These are phyloP conservation scores for Zonotrichia albicollis DNA, from an alignment of 2,797 vertebrate species.

Conservation along the genomic window DNA sequence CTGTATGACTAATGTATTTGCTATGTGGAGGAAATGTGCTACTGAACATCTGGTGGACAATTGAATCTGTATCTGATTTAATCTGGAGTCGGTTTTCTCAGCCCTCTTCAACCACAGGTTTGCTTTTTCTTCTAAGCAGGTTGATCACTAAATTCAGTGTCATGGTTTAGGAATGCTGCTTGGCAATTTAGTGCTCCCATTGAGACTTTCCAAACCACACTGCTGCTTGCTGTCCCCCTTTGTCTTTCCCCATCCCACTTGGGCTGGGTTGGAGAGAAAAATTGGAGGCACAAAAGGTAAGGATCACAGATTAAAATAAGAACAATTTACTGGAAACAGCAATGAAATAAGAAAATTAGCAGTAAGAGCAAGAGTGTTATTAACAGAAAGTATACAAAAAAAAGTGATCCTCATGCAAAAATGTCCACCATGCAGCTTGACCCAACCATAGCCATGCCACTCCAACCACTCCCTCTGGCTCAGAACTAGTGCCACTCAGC, in stretches of 20 bases:
- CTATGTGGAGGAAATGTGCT: background rate
- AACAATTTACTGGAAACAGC: background rate
- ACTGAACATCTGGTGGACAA: background rate
- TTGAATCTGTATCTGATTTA: background rate
- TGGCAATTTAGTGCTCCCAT: background rate
- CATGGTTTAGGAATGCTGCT: background rate
- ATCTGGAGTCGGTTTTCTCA: background rate
- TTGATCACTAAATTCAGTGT: background rate
- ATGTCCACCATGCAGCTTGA: background rate
- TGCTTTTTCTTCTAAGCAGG: background rate
- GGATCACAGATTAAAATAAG: background rate
- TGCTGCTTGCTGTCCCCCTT: background rate
- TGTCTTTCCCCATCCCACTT: background rate
- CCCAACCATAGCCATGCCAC: background rate
- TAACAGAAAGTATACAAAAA: background rate
- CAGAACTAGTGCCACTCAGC: fast-evolving
- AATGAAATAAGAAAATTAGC: background rate
- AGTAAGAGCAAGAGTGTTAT: background rate
- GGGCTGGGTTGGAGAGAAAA: background rate
- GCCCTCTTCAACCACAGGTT: background rate
- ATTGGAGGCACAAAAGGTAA: background rate
- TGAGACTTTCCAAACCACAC: background rate
- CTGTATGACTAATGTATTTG: background rate
- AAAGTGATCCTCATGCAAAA: background rate
- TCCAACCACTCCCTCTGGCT: background rate